These are phyloP conservation scores for Gouania willdenowi DNA, from an alignment of 2,797 vertebrate genomes.

Conservation along the genomic window DNA sequence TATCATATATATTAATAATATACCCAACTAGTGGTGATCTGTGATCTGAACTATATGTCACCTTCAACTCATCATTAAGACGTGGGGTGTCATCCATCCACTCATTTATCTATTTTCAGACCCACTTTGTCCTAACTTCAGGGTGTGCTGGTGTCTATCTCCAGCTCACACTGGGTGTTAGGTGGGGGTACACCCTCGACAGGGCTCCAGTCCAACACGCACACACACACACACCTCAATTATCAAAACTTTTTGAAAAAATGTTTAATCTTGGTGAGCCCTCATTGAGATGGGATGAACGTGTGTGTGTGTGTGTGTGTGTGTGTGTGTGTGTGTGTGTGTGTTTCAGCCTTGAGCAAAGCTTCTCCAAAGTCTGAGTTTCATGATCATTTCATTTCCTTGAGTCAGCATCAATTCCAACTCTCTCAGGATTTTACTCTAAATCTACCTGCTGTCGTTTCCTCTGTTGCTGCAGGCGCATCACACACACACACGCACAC, in stretches of 20 bases:
- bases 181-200: too few relatives aligned
- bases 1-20: too few relatives aligned
- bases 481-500: neutral
- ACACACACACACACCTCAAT: conserved; percentile 5
- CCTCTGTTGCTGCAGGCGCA: conserved; percentile 33
- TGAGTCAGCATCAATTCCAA: conserved; percentile 58
- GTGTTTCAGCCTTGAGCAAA: conserved; percentile 19
- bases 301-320: conserved; percentile 11
- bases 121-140: too few relatives aligned
- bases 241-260: conserved; percentile 51
- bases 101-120: too few relatives aligned
- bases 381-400: conserved; percentile 59
- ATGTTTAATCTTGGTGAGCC: conserved; percentile 51
- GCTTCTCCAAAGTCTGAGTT: conserved; percentile 35
- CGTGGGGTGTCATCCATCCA: too few relatives aligned
- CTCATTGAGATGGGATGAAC: conserved; percentile 38
- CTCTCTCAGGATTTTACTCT: conserved; percentile 56
- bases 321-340: neutral
- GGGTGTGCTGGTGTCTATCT: too few relatives aligned
- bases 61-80: too few relatives aligned
- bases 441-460: conserved; percentile 53
- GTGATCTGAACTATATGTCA: too few relatives aligned
- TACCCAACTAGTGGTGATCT: too few relatives aligned
- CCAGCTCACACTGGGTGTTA: too few relatives aligned
- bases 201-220: too few relatives aligned